These are phyloP conservation scores for Luidia sarsii DNA, from an alignment of 53 echinoderm and acorn worm species.

Conservation along the genomic window DNA sequence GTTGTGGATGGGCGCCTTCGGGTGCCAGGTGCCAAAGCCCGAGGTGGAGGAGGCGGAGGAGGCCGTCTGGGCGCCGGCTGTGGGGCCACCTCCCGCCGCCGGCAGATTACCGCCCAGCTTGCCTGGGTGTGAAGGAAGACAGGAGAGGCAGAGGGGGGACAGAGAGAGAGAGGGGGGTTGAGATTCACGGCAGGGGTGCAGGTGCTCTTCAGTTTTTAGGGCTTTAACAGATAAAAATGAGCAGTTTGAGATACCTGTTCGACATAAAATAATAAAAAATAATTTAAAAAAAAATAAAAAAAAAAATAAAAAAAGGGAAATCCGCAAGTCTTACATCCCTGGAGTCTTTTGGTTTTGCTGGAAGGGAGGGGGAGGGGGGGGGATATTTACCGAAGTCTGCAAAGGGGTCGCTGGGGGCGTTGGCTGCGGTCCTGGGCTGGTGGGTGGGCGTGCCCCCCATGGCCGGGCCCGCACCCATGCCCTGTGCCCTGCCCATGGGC, in stretches of 20 bases:
- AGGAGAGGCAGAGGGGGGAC: neutral
- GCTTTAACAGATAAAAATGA: too few species aligned
- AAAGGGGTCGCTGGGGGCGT: conserved; percentile 73
- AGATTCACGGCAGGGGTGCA: too few species aligned
- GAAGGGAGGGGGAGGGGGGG: neutral
- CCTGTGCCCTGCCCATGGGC: conserved; percentile 44
- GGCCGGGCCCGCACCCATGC: neutral
- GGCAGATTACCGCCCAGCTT: conserved; percentile 45
- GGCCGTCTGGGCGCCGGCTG: conserved; percentile 22
- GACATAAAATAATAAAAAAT: too few species aligned
- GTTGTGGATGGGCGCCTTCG: conserved; percentile 21
- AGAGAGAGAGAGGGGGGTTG: too few species aligned
- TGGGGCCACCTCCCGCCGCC: neutral
- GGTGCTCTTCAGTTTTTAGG: too few species aligned
- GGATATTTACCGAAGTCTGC: conserved; percentile 76
- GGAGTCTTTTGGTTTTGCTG: too few species aligned
- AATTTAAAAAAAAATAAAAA: neutral
- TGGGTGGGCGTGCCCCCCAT: conserved; percentile 41
- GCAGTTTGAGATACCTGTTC: too few species aligned
- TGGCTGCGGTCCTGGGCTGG: conserved; percentile 23
- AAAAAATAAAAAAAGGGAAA: neutral
- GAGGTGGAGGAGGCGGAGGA: conserved; percentile 11
- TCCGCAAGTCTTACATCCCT: too few species aligned
- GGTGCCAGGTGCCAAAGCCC: conserved; percentile 60
- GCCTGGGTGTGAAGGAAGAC: neutral